phyloP scores from a whole-genome alignment of 2,797 vertebrate species.

The Neosilurus hyrtlii region DNA sequence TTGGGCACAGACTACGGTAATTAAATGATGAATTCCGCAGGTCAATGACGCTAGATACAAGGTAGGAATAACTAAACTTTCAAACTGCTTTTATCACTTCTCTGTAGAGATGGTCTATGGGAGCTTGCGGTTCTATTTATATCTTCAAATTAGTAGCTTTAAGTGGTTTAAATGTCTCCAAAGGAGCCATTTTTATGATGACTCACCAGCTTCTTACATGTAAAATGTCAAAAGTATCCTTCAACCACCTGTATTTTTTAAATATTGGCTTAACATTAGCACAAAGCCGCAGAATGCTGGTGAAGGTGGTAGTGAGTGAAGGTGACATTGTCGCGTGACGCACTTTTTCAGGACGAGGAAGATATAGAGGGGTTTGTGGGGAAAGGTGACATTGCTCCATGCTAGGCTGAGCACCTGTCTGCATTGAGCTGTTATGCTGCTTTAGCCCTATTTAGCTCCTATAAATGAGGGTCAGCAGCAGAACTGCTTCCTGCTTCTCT shows the following conservation, averaged over 20 bases:
- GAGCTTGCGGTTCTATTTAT: neutral
- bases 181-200: conserved; percentile 1
- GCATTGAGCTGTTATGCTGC: conserved; percentile 44
- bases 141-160: neutral
- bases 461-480: conserved; percentile 43
- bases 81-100: neutral
- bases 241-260: conserved; percentile 3
- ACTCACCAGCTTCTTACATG: neutral
- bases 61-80: neutral
- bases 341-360: conserved; percentile 58
- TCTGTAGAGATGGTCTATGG: neutral
- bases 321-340: neutral
- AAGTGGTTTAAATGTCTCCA: neutral
- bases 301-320: conserved; percentile 17
- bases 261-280: conserved; percentile 8
- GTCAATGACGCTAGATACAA: neutral
- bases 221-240: conserved; percentile 5
- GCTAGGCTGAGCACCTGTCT: conserved; percentile 55
- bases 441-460: conserved; percentile 51
- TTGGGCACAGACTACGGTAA: neutral
- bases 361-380: conserved; percentile 60
- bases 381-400: conserved; percentile 59
- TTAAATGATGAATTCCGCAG: conserved; percentile 9
- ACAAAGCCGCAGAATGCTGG: conserved; percentile 1
- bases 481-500: conserved; percentile 38